Percentiles rank a stretch among this genome's conserved stretches.
These are phyloP conservation scores for Bovichtus variegatus DNA, from an alignment of 2,797 vertebrate genomes.

Conservation along the genomic window DNA sequence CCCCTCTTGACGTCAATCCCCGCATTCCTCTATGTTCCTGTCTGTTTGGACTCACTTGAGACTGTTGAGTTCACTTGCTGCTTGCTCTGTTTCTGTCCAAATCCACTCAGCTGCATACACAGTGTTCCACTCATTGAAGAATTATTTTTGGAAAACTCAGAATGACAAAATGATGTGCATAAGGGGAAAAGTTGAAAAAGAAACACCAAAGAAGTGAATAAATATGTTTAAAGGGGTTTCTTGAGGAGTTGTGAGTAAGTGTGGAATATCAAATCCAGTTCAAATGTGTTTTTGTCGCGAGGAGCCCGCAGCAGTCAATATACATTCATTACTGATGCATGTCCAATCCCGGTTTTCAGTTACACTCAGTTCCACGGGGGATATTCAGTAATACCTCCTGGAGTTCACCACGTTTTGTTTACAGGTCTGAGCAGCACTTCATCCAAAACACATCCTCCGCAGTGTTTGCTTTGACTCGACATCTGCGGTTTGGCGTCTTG, in stretches of 20 bases:
- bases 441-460: constrained; percentile 29
- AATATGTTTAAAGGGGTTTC: not conserved
- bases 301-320: not conserved
- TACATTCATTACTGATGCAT: not conserved
- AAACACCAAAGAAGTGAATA: not conserved
- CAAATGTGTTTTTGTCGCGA: not conserved
- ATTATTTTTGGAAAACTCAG: constrained; percentile 12
- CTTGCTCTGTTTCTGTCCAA: constrained; percentile 44
- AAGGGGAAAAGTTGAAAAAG: not conserved
- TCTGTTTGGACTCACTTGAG: constrained; percentile 74
- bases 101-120: constrained; percentile 34
- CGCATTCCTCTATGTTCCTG: constrained; percentile 75
- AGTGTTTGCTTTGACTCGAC: constrained; percentile 9
- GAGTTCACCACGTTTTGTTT: constrained; percentile 25
- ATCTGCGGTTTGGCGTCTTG: not conserved
- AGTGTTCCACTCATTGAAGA: constrained; percentile 53
- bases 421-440: constrained; percentile 34
- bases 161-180: constrained; percentile 15
- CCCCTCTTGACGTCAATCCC: constrained; percentile 79
- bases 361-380: not conserved
- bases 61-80: constrained; percentile 57
- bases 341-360: not conserved
- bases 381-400: not conserved
- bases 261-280: not conserved
- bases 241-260: not conserved